Conservation (phyloP, 2,888 invertebrate genomes). For the Volucella inflata region DNA sequence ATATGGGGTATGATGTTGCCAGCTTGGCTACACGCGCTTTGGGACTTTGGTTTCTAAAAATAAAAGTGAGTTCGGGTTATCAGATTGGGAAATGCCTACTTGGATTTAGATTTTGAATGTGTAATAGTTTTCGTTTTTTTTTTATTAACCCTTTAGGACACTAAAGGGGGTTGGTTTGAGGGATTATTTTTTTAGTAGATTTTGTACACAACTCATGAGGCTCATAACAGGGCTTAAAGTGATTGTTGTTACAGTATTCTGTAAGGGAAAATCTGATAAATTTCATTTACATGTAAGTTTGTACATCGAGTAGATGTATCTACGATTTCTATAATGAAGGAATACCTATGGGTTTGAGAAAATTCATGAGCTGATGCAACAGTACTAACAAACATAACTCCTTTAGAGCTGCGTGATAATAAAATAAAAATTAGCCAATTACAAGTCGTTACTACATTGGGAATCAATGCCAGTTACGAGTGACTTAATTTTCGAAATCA, state of each 20-base stretch:
- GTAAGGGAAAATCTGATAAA: not conserved
- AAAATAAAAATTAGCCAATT: no score
- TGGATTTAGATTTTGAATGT: conserved; percentile 49
- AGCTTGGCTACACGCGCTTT: conserved; percentile 45
- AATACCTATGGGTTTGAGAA: no score
- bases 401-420: no score
- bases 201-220: not conserved
- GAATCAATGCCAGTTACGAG: no score
- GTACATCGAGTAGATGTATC: no score
- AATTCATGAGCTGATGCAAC: no score
- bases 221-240: conserved; percentile 30
- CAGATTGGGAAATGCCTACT: conserved; percentile 53
- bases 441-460: no score
- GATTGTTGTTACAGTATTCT: conserved; percentile 9
- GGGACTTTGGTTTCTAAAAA: conserved; percentile 55
- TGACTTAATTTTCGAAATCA: no score
- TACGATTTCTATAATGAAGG: no score
- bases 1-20: conserved; percentile 38
- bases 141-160: conserved; percentile 58
- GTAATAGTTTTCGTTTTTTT: conserved; percentile 43
- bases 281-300: no score
- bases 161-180: conserved; percentile 33
- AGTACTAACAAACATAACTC: no score
- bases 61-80: conserved; percentile 54
- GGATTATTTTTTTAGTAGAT: conserved; percentile 13